A percentile compares a stretch with the other conserved stretches of the same genome.
Evolutionary conservation across 2,113 vertebrate genomes (phyloP).

Genomic region (Mesitornis unicolor): DNA sequence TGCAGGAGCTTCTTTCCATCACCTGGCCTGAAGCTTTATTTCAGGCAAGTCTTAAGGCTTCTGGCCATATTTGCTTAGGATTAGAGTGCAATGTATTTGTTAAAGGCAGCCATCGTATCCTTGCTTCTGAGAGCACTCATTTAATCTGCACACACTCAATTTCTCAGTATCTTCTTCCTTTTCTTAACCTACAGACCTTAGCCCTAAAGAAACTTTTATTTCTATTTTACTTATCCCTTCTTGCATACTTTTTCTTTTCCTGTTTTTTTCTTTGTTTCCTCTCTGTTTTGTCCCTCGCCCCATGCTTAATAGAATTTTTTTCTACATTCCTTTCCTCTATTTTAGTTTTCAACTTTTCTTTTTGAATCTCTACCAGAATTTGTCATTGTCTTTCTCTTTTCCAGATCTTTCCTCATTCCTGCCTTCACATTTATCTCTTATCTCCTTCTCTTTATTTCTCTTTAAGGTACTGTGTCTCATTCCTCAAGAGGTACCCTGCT

Average conservation of each 20-base stretch:
- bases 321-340: neutral
- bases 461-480: neutral
- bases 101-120: rapidly evolving
- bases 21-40: neutral
- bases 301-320: neutral
- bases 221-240: neutral
- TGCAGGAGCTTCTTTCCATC: neutral
- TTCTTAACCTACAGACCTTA: neutral
- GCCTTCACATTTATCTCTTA: neutral
- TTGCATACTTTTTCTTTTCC: neutral
- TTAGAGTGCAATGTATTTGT: neutral
- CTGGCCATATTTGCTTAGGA: neutral
- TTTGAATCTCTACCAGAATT: neutral
- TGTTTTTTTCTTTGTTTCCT: neutral
- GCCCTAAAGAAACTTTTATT: neutral
- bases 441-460: neutral
- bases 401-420: neutral
- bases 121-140: neutral
- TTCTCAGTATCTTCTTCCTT: neutral
- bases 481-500: neutral
- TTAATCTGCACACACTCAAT: rapidly evolving
- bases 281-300: rapidly evolving
- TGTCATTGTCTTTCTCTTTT: neutral
- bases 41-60: neutral
- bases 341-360: neutral